phyloP scores from a whole-genome alignment of 2,113 vertebrate genomes.

The Mirounga angustirostris region DNA sequence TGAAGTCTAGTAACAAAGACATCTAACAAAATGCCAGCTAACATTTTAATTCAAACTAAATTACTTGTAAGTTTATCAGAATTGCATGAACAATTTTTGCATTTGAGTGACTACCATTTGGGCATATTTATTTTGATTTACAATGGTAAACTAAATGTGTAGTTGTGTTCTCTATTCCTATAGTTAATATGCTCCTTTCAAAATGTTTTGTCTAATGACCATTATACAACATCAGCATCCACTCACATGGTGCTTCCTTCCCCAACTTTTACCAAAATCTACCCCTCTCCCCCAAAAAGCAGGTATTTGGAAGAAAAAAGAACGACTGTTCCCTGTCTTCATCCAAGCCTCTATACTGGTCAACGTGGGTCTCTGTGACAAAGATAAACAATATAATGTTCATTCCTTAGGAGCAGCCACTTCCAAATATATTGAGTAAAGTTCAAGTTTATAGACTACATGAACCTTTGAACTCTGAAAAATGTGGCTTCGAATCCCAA shows the following conservation, averaged over 20 bases:
- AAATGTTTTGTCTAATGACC: conserved; percentile 19
- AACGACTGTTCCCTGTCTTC: background rate
- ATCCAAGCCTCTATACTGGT: background rate
- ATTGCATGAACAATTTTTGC: conserved; percentile 16
- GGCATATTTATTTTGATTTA: background rate
- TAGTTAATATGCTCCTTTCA: conserved; percentile 8
- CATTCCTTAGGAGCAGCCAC: background rate
- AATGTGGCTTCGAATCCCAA: conserved; percentile 6
- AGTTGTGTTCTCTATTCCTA: background rate
- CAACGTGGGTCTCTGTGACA: background rate
- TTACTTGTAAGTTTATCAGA: background rate
- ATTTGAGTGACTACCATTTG: background rate
- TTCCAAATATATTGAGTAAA: conserved; percentile 35
- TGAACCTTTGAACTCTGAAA: conserved; percentile 28
- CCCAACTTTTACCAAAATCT: background rate
- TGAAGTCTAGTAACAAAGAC: background rate
- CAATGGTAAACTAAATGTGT: conserved; percentile 30
- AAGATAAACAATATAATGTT: conserved; percentile 33
- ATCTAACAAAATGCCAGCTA: conserved; percentile 36
- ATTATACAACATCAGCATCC: background rate
- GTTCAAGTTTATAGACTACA: background rate
- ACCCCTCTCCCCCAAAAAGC: background rate
- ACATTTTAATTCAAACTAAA: conserved; percentile 8
- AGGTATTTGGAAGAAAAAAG: conserved; percentile 23
- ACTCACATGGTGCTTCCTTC: background rate